Base-by-base conservation (phyloP, 2,888 invertebrate species). In the Melieria omissa region DNA sequence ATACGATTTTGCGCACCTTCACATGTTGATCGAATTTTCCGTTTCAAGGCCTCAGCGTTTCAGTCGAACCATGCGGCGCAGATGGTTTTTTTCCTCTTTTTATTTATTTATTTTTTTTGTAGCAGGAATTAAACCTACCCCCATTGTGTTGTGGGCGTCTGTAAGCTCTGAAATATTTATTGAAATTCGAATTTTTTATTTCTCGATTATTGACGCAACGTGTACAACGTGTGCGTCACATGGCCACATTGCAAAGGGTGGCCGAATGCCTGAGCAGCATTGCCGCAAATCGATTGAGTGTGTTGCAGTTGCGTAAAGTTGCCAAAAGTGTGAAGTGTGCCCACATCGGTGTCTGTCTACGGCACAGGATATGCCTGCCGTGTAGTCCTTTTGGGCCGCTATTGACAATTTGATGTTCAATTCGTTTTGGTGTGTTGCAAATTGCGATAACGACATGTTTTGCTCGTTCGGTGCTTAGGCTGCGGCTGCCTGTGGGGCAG, bases 131-230 rank as follows among this genome's bases (percentile, higher is more conserved):
- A 45, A 42, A 14, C 52, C 52, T 65, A 45, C 12, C 70, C 60
- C 47, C 44, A n/a, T 60, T 70, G n/a, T 42, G 41, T 65, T 65
- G 52, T 5, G 42, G 4, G n/a, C 10, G 29, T 47, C 71, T 76
- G 74, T 65, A 46, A 65, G 70, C 57, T 62, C 69, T 71, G 75
- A 81, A 81, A 81, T 81, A 81, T 81, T 82, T 81, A 82, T 81
- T 78, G 58, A 72, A 63, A 67, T 67, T 72, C 54, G 46, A 47
- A 47, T 42, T 67, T 62, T 67, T 55, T 45, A 58, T 72, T 63
- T 29, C 58, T 64, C 57, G 63, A 63, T 63, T 69, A 69, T 69
- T 67, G 67, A 52, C 60, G 61, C 67, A 60, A 60, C 47, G 45
- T 41, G 1, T 29, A 29, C 29, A 3, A 2, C 29, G 1, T 60